Conservation (phyloP, 2,797 vertebrate genomes). For the Micropoecilia bifurca region DNA sequence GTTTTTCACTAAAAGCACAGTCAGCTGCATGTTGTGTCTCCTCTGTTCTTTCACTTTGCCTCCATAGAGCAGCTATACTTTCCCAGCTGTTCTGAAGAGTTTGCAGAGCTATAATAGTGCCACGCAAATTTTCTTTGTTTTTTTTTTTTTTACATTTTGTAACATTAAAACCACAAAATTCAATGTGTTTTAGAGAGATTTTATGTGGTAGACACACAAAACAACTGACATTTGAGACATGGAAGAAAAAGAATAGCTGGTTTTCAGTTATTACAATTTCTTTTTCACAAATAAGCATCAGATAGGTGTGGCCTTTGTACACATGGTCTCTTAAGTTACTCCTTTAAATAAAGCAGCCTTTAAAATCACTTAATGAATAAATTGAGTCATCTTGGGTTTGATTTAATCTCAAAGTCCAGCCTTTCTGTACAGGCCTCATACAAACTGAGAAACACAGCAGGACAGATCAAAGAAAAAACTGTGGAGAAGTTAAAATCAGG, state of each 20-base stretch:
- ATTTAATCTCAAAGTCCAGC: neutral
- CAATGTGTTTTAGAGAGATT: neutral
- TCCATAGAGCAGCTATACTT: conserved; percentile 46
- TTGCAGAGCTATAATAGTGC: neutral
- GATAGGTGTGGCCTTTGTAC: neutral
- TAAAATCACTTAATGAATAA: neutral
- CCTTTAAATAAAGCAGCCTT: neutral
- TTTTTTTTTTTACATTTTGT: conserved; percentile 4
- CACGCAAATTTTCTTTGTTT: neutral
- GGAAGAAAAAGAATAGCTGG: neutral
- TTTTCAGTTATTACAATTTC: neutral
- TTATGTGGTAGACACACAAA: neutral
- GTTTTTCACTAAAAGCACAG: conserved; percentile 41
- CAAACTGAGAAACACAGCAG: neutral
- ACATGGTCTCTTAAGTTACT: neutral
- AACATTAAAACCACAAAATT: neutral
- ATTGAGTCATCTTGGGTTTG: neutral
- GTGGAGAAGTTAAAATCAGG: neutral
- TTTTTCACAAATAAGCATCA: neutral
- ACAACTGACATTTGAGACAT: neutral
- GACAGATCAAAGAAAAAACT: neutral
- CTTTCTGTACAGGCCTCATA: neutral
- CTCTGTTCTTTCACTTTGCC: conserved; percentile 48
- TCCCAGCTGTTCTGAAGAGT: conserved; percentile 24
- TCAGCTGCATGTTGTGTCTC: conserved; percentile 65